These are phyloP conservation scores for Craniophora ligustri DNA, from an alignment of 2,888 invertebrate species.

Conservation along the genomic window DNA sequence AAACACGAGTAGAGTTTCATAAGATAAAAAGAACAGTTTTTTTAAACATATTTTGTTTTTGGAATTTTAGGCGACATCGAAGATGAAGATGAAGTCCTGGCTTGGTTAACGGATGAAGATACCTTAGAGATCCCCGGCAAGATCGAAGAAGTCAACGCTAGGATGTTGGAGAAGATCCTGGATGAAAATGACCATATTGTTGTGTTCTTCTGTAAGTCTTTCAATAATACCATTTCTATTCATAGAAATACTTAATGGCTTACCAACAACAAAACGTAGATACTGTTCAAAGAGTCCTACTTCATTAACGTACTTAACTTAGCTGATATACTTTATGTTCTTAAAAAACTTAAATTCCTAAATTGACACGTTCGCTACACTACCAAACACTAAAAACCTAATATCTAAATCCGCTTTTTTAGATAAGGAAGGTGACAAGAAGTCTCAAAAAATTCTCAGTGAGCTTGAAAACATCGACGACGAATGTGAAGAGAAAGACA, in stretches of 20 bases:
- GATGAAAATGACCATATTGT: conserved; percentile 96
- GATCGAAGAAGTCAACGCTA: conserved; percentile 97
- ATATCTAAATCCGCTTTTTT: conserved; percentile 36
- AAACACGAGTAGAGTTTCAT: no score
- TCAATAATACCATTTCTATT: no score
- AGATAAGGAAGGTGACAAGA: conserved; percentile 97
- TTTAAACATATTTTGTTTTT: neutral
- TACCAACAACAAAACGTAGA: no score
- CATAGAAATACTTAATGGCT: no score
- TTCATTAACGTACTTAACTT: no score
- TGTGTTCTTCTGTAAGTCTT: conserved; percentile 96
- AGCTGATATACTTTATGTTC: no score
- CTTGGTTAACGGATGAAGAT: conserved; percentile 97
- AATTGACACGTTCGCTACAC: no score
- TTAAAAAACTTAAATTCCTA: no score
- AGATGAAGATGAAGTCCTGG: conserved; percentile 96
- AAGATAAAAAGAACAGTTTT: no score
- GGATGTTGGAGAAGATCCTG: conserved; percentile 96
- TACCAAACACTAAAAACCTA: no score
- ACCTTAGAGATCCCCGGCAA: conserved; percentile 97
- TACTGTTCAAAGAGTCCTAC: no score
- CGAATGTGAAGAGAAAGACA: conserved; percentile 96
- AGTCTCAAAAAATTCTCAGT: conserved; percentile 95
- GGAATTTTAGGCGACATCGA: conserved; percentile 92
- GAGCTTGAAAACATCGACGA: conserved; percentile 98